Conservation (phyloP, 2,113 vertebrate species). For the Tragelaphus scriptus region DNA sequence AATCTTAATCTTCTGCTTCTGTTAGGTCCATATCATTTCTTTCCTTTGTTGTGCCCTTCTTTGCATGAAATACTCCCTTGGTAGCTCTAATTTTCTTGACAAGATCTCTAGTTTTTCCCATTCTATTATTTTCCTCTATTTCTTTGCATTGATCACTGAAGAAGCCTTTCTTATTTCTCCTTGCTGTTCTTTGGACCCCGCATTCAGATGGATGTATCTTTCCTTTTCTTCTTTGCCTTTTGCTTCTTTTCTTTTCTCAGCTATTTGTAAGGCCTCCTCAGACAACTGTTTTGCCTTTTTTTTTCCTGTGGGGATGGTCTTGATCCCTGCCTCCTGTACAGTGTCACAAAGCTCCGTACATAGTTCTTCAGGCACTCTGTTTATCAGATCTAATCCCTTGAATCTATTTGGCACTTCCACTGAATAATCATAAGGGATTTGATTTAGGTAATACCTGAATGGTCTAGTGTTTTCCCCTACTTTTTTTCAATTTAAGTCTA, state of each 20-base stretch:
- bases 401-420: neutral
- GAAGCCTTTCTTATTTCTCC: neutral
- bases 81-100: neutral
- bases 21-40: neutral
- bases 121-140: neutral
- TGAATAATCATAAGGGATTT: neutral
- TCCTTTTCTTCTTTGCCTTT: neutral
- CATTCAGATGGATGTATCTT: neutral
- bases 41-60: neutral
- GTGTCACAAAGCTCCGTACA: neutral
- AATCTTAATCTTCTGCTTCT: neutral
- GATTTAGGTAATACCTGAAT: neutral
- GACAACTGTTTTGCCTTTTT: neutral
- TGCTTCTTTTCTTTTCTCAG: neutral
- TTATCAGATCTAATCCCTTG: neutral
- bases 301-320: neutral
- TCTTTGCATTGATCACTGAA: neutral
- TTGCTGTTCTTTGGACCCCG: neutral
- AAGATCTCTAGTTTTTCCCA: neutral
- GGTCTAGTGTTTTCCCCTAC: neutral
- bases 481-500: neutral
- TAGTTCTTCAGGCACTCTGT: neutral
- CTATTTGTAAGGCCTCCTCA: neutral
- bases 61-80: neutral
- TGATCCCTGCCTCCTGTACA: neutral